These are phyloP conservation scores for Aramus guarauna DNA, from an alignment of 2,113 vertebrate species.

Conservation along the genomic window DNA sequence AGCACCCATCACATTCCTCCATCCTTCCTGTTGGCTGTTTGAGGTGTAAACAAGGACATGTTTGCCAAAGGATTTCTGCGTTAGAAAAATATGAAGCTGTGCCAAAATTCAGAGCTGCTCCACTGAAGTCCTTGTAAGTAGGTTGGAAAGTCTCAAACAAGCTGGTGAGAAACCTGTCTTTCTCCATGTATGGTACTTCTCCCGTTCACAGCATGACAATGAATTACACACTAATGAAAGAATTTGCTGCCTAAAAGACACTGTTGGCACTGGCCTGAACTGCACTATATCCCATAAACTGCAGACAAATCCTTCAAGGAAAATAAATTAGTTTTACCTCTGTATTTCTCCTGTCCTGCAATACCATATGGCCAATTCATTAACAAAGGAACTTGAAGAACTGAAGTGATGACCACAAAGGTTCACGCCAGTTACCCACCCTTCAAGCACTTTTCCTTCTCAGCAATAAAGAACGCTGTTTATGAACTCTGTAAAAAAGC, in stretches of 20 bases:
- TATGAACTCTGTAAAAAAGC: neutral
- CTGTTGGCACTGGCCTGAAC: neutral
- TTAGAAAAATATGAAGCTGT: neutral
- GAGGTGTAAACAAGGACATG: constrained; percentile 24
- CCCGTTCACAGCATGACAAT: neutral
- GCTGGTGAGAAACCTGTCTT: constrained; percentile 33
- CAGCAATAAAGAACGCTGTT: neutral
- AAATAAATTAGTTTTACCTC: neutral
- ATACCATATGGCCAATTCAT: neutral
- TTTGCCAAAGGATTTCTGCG: constrained; percentile 23
- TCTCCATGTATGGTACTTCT: constrained; percentile 65
- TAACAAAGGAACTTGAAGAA: neutral
- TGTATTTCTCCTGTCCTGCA: neutral
- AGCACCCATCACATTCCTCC: neutral
- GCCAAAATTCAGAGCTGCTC: constrained; percentile 26
- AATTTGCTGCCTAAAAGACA: constrained; percentile 30
- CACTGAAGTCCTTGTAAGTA: constrained; percentile 37
- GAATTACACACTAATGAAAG: constrained; percentile 50
- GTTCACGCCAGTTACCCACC: neutral
- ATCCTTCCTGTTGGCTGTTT: neutral
- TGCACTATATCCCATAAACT: neutral
- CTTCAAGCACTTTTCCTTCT: neutral
- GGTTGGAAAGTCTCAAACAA: neutral
- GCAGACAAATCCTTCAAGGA: neutral
- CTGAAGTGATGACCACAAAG: neutral